These are phyloP conservation scores for Polyodon spathula DNA, from an alignment of 2,113 vertebrate genomes.

Conservation along the genomic window DNA sequence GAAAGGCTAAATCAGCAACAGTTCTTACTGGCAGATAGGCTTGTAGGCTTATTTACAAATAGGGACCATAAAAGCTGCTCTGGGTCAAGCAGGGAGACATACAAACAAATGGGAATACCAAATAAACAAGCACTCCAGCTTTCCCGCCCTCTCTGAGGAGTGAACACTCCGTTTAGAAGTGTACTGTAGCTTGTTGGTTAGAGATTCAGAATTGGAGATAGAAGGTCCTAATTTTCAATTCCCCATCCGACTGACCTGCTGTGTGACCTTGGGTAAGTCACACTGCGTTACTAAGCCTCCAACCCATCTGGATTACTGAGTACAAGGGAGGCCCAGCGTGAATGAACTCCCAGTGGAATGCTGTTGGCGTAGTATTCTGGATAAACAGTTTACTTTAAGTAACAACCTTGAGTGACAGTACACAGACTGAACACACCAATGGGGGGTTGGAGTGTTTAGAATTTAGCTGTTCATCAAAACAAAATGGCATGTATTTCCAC, in stretches of 20 bases:
- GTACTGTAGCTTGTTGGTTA: not conserved
- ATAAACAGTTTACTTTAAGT: too few species aligned
- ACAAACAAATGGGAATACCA: slow-evolving; percentile 38
- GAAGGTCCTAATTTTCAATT: not conserved
- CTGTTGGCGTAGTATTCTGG: too few species aligned
- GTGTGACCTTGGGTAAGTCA: not conserved
- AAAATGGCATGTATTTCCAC: too few species aligned
- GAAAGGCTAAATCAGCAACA: not conserved
- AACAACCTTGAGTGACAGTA: too few species aligned
- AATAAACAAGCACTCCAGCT: slow-evolving; percentile 16
- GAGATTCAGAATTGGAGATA: not conserved
- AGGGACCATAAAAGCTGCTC: slow-evolving; percentile 18
- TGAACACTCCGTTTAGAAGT: slow-evolving; percentile 35
- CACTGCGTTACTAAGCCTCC: not conserved
- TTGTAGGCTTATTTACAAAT: slow-evolving; percentile 22
- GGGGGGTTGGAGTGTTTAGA: too few species aligned
- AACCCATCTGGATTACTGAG: not conserved
- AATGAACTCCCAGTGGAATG: too few species aligned
- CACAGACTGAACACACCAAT: too few species aligned
- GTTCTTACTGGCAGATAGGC: slow-evolving; percentile 13
- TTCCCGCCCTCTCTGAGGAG: slow-evolving; percentile 29
- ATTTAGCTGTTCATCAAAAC: too few species aligned
- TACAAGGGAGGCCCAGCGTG: not conserved
- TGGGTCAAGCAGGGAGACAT: slow-evolving; percentile 25
- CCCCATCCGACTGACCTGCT: not conserved